phyloP scores from a whole-genome alignment of 2,888 invertebrate species.

The Orthosia incerta region DNA sequence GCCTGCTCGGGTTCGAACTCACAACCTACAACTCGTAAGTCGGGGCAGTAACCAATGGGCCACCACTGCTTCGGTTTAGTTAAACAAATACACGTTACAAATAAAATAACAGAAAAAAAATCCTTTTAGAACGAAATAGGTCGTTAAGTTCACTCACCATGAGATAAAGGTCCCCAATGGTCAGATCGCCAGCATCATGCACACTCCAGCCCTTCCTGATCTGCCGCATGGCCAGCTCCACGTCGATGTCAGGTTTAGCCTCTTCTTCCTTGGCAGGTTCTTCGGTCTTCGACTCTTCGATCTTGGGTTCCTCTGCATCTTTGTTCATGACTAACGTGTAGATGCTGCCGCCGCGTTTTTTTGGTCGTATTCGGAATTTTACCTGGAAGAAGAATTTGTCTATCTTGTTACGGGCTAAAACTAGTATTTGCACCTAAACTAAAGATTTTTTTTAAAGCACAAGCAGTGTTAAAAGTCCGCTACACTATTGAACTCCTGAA shows the following conservation, averaged over 20 bases:
- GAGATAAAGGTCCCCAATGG: conserved; percentile 97
- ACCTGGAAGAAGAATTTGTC: conserved; percentile 68
- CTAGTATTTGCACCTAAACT: too few species aligned
- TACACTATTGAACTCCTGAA: too few species aligned
- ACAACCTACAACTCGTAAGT: too few species aligned
- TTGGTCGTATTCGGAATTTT: conserved; percentile 85
- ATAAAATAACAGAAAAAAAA: too few species aligned
- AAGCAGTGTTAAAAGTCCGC: too few species aligned
- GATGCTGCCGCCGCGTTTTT: conserved; percentile 84
- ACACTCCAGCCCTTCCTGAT: conserved; percentile 95
- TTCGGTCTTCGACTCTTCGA: conserved; percentile 67
- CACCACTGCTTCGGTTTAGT: too few species aligned
- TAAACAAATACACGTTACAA: too few species aligned
- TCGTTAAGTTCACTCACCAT: conserved; percentile 91
- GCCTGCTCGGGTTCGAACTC: too few species aligned
- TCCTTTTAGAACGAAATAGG: too few species aligned
- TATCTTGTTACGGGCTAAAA: not conserved
- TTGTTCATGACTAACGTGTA: conserved; percentile 82
- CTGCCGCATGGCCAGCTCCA: conserved; percentile 83
- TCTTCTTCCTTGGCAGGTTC: conserved; percentile 69
- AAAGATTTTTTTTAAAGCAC: too few species aligned
- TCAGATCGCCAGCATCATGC: conserved; percentile 94
- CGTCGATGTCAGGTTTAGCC: conserved; percentile 77
- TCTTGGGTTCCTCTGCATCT: conserved; percentile 68
- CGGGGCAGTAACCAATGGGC: too few species aligned